Base-by-base conservation (phyloP, 2,113 vertebrate species). In the Syngnathus scovelli region DNA sequence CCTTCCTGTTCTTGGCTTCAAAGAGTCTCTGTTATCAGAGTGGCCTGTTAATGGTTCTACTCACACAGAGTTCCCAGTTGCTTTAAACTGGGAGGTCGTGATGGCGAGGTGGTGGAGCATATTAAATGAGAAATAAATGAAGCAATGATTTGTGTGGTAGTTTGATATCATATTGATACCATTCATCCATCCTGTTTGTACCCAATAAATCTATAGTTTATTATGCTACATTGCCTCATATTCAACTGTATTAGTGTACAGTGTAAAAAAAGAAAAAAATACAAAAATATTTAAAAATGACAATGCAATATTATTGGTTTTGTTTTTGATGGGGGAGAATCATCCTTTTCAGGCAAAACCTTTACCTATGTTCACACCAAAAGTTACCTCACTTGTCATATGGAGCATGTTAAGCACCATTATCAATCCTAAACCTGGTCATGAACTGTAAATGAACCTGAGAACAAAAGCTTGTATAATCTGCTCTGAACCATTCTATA, bases 1-100 rank as follows among this genome's bases (percentile, higher is more conserved):
- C 68, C 76, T 61, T 77, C 66, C 61, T 77, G 74, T 70, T 56
- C 63, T 48, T 7, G 33, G 66, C 85, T 82, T 89, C 87, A 87
- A 87, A 84, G 89, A 77, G 61, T 56, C 70, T 13, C 70, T 72
- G 55, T 74, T 67, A 78, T 78, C 78, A 78, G 69, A 78, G 18
- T 18, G 51, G 10, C 36, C 60, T 64, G 49, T 63, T 74, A 82
- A 80, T 75, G 69, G 72, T 74, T 85, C 64, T 15, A 77, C 75
- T 84, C 72, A 76, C 75, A 83, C 72, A 6, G 66, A 73, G 67
- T 67, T 68, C 64, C 66, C 60, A 11, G 43, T 63, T 55, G 54
- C 78, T 80, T 88, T 82, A 83, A 82, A 84, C 76, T 78, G 61
- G 65, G 56, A 49, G 2, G 55, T 46, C 15, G 13, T 13, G 5